Conservation (phyloP, 2,888 invertebrate genomes). For the Agrypnus murinus region DNA sequence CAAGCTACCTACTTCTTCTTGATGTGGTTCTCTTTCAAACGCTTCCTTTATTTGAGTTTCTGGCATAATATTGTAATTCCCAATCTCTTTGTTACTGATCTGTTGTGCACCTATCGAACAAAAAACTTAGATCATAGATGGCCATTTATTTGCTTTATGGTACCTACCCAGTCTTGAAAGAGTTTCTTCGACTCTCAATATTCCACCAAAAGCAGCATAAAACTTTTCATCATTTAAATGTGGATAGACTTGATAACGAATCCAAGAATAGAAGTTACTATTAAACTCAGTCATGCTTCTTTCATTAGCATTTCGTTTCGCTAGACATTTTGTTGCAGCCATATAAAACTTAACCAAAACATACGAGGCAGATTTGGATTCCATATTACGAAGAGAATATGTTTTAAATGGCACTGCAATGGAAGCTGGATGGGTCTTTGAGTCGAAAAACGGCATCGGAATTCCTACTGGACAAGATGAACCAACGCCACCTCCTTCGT, state of each 20-base stretch:
- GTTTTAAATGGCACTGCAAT: conserved; percentile 78
- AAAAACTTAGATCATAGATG: neutral
- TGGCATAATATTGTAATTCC: conserved; percentile 58
- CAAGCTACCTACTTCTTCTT: too few relatives aligned
- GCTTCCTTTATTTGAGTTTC: conserved; percentile 52
- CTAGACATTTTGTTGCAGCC: conserved; percentile 71
- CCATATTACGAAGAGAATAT: conserved; percentile 72
- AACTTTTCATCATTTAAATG: conserved; percentile 77
- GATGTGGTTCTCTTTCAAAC: too few relatives aligned
- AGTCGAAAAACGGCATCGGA: conserved; percentile 77
- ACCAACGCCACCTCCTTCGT: neutral
- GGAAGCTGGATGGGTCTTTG: conserved; percentile 72
- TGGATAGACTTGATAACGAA: conserved; percentile 70
- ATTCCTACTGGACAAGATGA: conserved; percentile 60
- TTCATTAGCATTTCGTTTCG: conserved; percentile 66
- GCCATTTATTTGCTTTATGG: neutral
- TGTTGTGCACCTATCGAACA: conserved; percentile 1
- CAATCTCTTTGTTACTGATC: conserved; percentile 52
- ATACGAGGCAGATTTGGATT: conserved; percentile 69
- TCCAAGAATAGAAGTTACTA: conserved; percentile 74
- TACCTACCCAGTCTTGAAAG: conserved; percentile 66
- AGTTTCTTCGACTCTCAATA: conserved; percentile 68
- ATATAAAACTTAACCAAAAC: conserved; percentile 74
- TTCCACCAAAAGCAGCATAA: conserved; percentile 73
- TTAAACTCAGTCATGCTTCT: conserved; percentile 71